Evolutionary conservation across 2,113 vertebrate species (phyloP).

Genomic region (Lasiurus borealis): DNA sequence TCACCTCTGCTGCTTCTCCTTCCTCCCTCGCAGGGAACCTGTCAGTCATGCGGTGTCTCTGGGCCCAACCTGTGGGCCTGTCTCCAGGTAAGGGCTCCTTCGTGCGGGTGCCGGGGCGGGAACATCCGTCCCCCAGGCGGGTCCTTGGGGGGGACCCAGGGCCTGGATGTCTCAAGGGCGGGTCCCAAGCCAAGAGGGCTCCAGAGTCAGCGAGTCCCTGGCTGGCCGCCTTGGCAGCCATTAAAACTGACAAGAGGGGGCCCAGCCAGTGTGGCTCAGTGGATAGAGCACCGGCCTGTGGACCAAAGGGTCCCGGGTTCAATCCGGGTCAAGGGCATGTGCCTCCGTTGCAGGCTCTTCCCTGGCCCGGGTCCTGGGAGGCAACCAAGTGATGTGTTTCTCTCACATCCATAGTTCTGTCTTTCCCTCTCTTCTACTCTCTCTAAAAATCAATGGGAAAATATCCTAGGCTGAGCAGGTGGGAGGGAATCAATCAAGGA

Average conservation of each 20-base stretch:
- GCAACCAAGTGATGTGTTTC: too few relatives aligned
- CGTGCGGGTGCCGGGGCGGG: fast-evolving
- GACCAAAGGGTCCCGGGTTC: too few relatives aligned
- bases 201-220: not conserved
- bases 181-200: not conserved
- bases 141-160: not conserved
- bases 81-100: slow-evolving; percentile 92
- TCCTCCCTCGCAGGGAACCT: slow-evolving; percentile 90
- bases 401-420: too few relatives aligned
- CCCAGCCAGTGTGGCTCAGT: too few relatives aligned
- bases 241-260: not conserved
- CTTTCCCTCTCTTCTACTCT: too few relatives aligned
- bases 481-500: too few relatives aligned
- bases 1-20: not conserved
- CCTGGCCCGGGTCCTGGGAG: too few relatives aligned
- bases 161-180: not conserved
- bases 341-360: too few relatives aligned
- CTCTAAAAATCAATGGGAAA: too few relatives aligned
- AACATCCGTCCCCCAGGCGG: fast-evolving
- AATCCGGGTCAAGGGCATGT: too few relatives aligned
- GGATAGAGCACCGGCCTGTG: too few relatives aligned
- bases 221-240: not conserved
- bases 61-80: slow-evolving; percentile 99
- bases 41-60: slow-evolving; percentile 95
- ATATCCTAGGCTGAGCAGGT: too few relatives aligned